These are phyloP conservation scores for Oncopodura yosiiana DNA, from an alignment of 1,140 invertebrate genomes.

Conservation along the genomic window DNA sequence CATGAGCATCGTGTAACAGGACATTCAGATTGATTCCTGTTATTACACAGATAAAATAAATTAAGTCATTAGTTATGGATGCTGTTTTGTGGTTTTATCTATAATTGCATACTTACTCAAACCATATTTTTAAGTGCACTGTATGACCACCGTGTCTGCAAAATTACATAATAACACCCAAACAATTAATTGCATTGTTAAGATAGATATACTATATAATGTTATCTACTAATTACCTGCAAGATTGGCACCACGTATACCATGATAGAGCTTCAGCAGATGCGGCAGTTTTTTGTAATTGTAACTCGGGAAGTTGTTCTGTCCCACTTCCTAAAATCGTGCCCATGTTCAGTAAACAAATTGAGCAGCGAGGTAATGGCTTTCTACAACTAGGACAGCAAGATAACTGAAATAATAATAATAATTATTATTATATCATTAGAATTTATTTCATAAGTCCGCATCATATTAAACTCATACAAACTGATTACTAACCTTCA, in stretches of 20 bases:
- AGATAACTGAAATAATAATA: slow-evolving; percentile 61
- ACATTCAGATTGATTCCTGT: slow-evolving; percentile 79
- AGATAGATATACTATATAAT: background rate
- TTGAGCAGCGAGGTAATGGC: slow-evolving; percentile 80
- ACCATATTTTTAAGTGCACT: slow-evolving; percentile 81
- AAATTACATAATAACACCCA: slow-evolving; percentile 37
- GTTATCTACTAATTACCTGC: no score
- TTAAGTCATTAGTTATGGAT: slow-evolving; percentile 8
- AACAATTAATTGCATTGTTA: background rate
- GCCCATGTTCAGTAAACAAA: slow-evolving; percentile 87
- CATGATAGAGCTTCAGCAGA: slow-evolving; percentile 52
- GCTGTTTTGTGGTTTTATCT: no score
- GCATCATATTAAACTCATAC: background rate
- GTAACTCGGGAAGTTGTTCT: slow-evolving; percentile 10
- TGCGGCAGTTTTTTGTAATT: slow-evolving; percentile 35
- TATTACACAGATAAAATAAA: slow-evolving; percentile 42
- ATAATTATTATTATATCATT: background rate
- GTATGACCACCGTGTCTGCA: slow-evolving; percentile 95
- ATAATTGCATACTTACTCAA: slow-evolving; percentile 52
- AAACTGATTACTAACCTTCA: slow-evolving; percentile 45
- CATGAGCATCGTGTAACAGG: slow-evolving; percentile 87
- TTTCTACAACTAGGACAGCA: slow-evolving; percentile 91
- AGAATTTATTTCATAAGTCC: no score
- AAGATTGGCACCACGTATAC: slow-evolving; percentile 97
- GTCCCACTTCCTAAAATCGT: slow-evolving; percentile 29